Percentiles rank a stretch among this genome's conserved stretches.
Conservation (phyloP, 2,888 invertebrate species). For the Ashinkailepas kermadecensis region DNA sequence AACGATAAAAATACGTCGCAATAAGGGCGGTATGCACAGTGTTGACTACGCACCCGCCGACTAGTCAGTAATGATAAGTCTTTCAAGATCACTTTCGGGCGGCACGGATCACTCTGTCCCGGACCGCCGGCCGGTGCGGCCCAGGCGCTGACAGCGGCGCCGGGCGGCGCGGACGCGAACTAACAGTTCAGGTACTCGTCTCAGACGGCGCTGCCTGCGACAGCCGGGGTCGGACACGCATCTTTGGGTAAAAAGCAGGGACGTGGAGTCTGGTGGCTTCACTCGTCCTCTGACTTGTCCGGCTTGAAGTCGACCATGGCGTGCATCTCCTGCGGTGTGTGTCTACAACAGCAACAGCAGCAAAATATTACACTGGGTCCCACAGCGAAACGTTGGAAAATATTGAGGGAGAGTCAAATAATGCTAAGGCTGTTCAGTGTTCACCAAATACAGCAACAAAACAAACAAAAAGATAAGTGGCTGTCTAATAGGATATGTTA, state of each 20-base stretch:
- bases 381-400: too few species aligned
- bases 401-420: too few species aligned
- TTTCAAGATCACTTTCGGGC: constrained; percentile 10
- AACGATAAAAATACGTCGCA: background rate
- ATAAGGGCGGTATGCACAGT: background rate
- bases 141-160: background rate
- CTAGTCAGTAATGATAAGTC: constrained; percentile 12
- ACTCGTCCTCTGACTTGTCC: constrained; percentile 92
- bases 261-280: constrained; percentile 41
- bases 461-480: too few species aligned
- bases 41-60: background rate
- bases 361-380: too few species aligned
- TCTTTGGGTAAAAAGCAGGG: background rate
- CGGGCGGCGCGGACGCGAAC: background rate
- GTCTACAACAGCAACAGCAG: constrained; percentile 49
- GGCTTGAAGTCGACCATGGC: constrained; percentile 92
- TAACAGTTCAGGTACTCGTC: constrained; percentile 7
- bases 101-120: background rate
- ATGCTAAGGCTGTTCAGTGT: too few species aligned
- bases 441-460: too few species aligned
- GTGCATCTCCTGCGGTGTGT: constrained; percentile 90
- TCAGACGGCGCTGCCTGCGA: background rate
- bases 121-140: background rate
- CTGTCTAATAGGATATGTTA: too few species aligned
- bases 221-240: background rate